Percentiles rank a stretch among this genome's conserved stretches.
Conservation (phyloP, 2,797 vertebrate species). For the Parambassis ranga region DNA sequence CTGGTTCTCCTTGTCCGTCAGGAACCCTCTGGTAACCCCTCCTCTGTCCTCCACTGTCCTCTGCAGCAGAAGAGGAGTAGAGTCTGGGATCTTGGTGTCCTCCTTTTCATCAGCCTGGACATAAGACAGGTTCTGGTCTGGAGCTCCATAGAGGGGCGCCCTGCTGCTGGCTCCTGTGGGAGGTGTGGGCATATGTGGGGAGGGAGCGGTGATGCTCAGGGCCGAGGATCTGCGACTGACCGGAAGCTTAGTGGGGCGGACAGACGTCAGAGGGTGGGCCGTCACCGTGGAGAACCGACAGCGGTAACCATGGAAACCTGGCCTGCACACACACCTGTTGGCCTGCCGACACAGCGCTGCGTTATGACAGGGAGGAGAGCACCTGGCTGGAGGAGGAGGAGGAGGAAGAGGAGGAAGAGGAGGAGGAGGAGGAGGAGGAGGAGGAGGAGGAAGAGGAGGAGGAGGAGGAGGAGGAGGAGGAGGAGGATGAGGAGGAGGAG, state of each 20-base stretch:
- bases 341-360: slow-evolving; percentile 1
- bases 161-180: neutral
- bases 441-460: too few species aligned
- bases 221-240: too few species aligned
- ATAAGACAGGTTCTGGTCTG: neutral
- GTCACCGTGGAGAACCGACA: slow-evolving; percentile 18
- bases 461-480: too few species aligned
- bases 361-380: slow-evolving; percentile 39
- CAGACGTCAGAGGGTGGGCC: neutral
- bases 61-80: neutral
- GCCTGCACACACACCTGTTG: slow-evolving; percentile 33
- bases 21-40: neutral
- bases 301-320: slow-evolving; percentile 30
- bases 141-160: too few species aligned
- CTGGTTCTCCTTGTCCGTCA: neutral
- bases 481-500: too few species aligned
- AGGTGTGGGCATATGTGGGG: too few species aligned
- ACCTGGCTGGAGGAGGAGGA: slow-evolving; percentile 32
- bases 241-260: neutral
- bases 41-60: neutral
- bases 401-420: neutral
- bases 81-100: accelerated
- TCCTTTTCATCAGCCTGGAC: neutral
- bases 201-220: too few species aligned
- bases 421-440: too few species aligned